phyloP scores from a whole-genome alignment of 2,888 invertebrate genomes.

The Incurvaria masculella region DNA sequence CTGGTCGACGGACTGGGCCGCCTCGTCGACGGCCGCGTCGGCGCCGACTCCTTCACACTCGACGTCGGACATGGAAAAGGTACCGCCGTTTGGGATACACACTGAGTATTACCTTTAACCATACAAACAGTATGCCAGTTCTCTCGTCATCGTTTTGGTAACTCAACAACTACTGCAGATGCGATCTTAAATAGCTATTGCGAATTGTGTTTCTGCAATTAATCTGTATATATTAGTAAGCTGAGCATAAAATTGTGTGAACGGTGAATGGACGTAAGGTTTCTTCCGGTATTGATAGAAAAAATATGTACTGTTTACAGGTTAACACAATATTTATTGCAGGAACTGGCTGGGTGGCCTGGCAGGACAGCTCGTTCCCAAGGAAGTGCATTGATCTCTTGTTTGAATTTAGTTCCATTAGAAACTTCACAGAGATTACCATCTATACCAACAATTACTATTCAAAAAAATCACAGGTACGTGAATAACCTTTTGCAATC shows the following conservation, averaged over 20 bases:
- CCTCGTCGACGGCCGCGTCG: constrained; percentile 64
- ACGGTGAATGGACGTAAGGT: too few species aligned
- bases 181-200: too few species aligned
- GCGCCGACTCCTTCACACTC: constrained; percentile 58
- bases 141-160: too few species aligned
- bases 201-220: too few species aligned
- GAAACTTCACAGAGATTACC: constrained; percentile 65
- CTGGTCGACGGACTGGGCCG: constrained; percentile 64
- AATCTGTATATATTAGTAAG: too few species aligned
- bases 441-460: constrained; percentile 71
- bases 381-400: constrained; percentile 60
- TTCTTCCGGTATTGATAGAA: too few species aligned
- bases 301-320: too few species aligned
- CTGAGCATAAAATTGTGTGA: too few species aligned
- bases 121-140: too few species aligned
- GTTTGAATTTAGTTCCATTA: constrained; percentile 67
- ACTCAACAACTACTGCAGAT: too few species aligned
- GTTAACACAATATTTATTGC: too few species aligned
- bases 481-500: too few species aligned
- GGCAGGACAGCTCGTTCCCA: constrained; percentile 59
- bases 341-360: constrained; percentile 75
- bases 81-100: constrained; percentile 21
- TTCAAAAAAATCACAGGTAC: constrained; percentile 64
- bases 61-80: constrained; percentile 60
- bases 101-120: background rate